Evolutionary conservation across 2,797 vertebrate species (phyloP), one percentile per base, ranked within the genome.

Genomic region (Toxotes lorentzi): DNA sequence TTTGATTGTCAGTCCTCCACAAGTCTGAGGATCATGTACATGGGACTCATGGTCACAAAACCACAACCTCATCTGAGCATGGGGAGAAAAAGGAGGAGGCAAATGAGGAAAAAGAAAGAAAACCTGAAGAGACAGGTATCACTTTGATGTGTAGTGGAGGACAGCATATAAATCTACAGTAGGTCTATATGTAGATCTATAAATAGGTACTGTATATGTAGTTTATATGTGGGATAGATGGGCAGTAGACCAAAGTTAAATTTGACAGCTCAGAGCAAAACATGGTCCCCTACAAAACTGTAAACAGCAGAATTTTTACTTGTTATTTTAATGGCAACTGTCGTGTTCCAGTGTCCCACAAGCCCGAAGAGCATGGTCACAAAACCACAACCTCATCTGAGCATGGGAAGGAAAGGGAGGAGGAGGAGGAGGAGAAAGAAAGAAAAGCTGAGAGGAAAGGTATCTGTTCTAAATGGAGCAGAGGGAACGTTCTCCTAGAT

Each of bases 271-370:
- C 21, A 10, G 1, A n/a, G 21, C 6, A 4, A 4, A n/a, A 48
- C 19, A 14, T 12, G 11, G 12, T 17, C 16, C 35, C 35, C 35
- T 7, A 38, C 35, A 38, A 38, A 38, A 38, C 35, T 21, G 13
- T 4, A 53, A 19, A 66, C 13, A 63, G 30, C 48, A 57, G 9
- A 27, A 47, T 30, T 47, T 8, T 47, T 19, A 47, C 35, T 57
- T 59, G 47, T 65, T 71, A 43, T 56, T 77, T 80, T 50, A 21
- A 59, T 53, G 21, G 38, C 30, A 16, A 64, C 6, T 76, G 17
- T 63, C 32, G 8, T 54, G 38, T 72, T 35, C 66, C 81, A 88
- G 84, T 64, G 23, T 53, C 34, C 47, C 66, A 74, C 63, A 64
- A 51, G 34, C 70, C 82, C 34, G 76, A 70, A n/a, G n/a, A n/a